A percentile compares a stretch with the other conserved stretches of the same genome.
Conservation (phyloP, 2,797 vertebrate genomes). For the Discoglossus pictus region DNA sequence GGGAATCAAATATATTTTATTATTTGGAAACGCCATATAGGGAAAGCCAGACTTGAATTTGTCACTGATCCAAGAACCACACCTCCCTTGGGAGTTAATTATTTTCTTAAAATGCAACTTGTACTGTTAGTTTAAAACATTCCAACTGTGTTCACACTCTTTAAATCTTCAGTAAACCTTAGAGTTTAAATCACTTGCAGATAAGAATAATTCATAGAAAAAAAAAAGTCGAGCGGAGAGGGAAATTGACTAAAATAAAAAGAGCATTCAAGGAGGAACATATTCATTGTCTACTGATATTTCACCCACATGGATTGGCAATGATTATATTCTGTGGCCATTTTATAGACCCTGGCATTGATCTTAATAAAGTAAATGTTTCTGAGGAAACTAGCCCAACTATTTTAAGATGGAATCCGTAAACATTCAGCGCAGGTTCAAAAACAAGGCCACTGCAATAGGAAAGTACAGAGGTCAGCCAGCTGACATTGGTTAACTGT, state of each 20-base stretch:
- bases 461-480: slow-evolving; percentile 38
- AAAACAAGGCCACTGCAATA: slow-evolving; percentile 31
- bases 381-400: slow-evolving; percentile 36
- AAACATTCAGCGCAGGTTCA: slow-evolving; percentile 53
- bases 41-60: slow-evolving; percentile 78
- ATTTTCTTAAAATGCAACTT: slow-evolving; percentile 85
- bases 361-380: slow-evolving; percentile 64
- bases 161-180: slow-evolving; percentile 86
- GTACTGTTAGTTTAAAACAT: slow-evolving; percentile 85
- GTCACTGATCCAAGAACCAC: slow-evolving; percentile 78
- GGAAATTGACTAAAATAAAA: slow-evolving; percentile 62
- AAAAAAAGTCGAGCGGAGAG: slow-evolving; percentile 45
- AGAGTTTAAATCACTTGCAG: slow-evolving; percentile 81
- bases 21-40: slow-evolving; percentile 88
- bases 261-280: slow-evolving; percentile 64
- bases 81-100: slow-evolving; percentile 87
- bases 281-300: slow-evolving; percentile 59
- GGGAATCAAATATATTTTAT: slow-evolving; percentile 82
- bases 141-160: slow-evolving; percentile 87
- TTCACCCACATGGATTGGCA: slow-evolving; percentile 57
- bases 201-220: slow-evolving; percentile 78
- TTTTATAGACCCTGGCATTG: slow-evolving; percentile 59
- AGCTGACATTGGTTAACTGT: slow-evolving; percentile 15
- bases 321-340: slow-evolving; percentile 53
- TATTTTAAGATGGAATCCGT: slow-evolving; percentile 36